Conservation (phyloP, 1,140 invertebrate species). For the Choristoneura fumiferana region DNA sequence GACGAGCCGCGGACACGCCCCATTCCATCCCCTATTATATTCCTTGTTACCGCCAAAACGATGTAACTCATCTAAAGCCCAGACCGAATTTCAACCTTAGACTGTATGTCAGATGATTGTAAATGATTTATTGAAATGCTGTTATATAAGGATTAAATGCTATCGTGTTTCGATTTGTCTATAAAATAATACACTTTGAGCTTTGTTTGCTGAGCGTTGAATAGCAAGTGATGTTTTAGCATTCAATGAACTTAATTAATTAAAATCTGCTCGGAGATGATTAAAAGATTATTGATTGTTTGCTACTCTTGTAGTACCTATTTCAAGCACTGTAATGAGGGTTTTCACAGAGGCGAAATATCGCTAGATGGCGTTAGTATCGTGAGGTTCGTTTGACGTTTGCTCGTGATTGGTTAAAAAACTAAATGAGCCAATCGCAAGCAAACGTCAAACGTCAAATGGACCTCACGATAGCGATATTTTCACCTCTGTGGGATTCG, state of each 20-base stretch:
- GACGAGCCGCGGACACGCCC: constrained; percentile 70
- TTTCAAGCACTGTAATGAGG: constrained; percentile 28
- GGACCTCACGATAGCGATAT: no score
- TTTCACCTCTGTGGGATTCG: no score
- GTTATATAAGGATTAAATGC: constrained; percentile 53
- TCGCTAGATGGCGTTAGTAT: no score
- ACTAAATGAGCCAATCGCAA: no score
- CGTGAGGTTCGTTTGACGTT: no score
- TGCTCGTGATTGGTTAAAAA: no score
- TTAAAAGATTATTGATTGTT: constrained; percentile 36
- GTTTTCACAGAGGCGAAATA: no score
- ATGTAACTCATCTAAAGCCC: constrained; percentile 30
- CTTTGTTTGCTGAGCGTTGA: constrained; percentile 71
- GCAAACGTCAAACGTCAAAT: no score
- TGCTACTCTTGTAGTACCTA: no score
- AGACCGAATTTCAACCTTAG: constrained; percentile 39
- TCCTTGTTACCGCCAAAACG: constrained; percentile 41
- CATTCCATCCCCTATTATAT: constrained; percentile 75
- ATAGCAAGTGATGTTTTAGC: constrained; percentile 70
- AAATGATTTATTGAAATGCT: constrained; percentile 23
- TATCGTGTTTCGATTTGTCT: constrained; percentile 65
- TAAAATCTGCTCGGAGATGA: constrained; percentile 61
- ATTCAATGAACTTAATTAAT: constrained; percentile 75
- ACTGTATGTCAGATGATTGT: neutral
- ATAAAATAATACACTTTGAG: constrained; percentile 78